Base-by-base conservation (phyloP, 2,888 invertebrate genomes). In the Acanthoscelides obtectus region DNA sequence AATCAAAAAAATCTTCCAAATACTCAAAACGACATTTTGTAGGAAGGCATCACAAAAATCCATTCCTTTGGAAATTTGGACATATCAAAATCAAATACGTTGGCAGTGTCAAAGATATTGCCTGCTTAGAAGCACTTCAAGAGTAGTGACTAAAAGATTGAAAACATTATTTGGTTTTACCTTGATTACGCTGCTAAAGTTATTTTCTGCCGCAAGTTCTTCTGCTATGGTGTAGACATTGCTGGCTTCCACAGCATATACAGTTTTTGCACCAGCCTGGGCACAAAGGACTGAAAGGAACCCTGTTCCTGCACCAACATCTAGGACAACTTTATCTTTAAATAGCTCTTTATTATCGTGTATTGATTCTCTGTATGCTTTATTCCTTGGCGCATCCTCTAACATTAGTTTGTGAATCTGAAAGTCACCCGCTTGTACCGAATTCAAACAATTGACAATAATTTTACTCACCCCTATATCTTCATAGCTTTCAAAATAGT, bases 201-300 rank as follows among this genome's bases (percentile, higher is more conserved):
- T 87, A 84, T 96, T 96, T 81, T 94, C 93, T 75, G 88, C 88
- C 0, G 91, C 89, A 21, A 94, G 87, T 81, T 91, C 88, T 74
- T 88, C 85, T 0, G 93, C 90, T 69, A 93, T 83, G 79, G 87
- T 85, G 3, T 91, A 92, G 64, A 93, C 84, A 75, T 90, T 88
- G 79, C 93, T 94, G 1, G 94, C 95, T 88, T 96, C 95, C 0
- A 96, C 90, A 8, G 95, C 94, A 83, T 92, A 95, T 0, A 96
- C 96, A 84, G 92, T 91, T 72, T 89, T 90, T 4, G 97, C 97
- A n/a, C 97, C 97, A 27, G 95, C 96, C 85, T 92, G 88, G 0
- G 95, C 97, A 84, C 95, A 95, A 85, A 96, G 95, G 80, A 97
- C 87, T 0, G 97, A 96, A 22, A 98, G 86, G 78, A 98, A 94